Evolutionary conservation across 2,888 invertebrate genomes (phyloP), one percentile per base, ranked within the genome.

Genomic region (Polia nebulosa): DNA sequence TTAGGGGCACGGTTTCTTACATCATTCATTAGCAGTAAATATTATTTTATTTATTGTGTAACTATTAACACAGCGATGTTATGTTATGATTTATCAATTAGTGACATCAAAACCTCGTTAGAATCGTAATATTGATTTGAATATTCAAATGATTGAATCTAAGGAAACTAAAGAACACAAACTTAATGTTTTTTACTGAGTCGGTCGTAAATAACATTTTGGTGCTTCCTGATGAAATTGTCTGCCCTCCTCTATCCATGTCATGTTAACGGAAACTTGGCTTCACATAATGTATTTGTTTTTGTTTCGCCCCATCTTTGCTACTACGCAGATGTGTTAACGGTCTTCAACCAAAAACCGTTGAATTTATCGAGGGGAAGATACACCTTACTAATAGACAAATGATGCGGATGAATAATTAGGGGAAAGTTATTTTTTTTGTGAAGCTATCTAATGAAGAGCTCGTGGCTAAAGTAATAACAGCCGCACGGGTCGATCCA

Each of bases 301-400:
- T 58, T 34, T 27, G 11, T 52, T 66, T 41, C 44, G 65, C 64
- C 67, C 55, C 66, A n/a, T 65, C 44, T 70, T 72, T 64, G 13
- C 68, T 67, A 77, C 68, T 65, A 77, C 74, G 84, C 85, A 84
- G 84, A 83, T 84, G 85, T 83, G 81, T 70, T 64, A 83, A 84
- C 83, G 77, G 75, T 66, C 71, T 63, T 20, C 55, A 41, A 68
- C 36, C 52, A 66, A 73, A 72, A 68, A 56, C 69, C 15, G 71
- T 62, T 75, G 62, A 68, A 70, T 76, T 68, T 57, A 60, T 72
- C 49, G 63, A 80, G 72, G 82, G 80, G 66, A 70, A 53, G 68
- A 52, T 59, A 62, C 65, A 77, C 75, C 75, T 80, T 76, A 67
- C 61, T 39, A n/a, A n/a, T n/a, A 27, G n/a, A 62, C 59, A 52